Evolutionary conservation across 1,140 invertebrate species (phyloP).

Genomic region (Habropoda laboriosa): DNA sequence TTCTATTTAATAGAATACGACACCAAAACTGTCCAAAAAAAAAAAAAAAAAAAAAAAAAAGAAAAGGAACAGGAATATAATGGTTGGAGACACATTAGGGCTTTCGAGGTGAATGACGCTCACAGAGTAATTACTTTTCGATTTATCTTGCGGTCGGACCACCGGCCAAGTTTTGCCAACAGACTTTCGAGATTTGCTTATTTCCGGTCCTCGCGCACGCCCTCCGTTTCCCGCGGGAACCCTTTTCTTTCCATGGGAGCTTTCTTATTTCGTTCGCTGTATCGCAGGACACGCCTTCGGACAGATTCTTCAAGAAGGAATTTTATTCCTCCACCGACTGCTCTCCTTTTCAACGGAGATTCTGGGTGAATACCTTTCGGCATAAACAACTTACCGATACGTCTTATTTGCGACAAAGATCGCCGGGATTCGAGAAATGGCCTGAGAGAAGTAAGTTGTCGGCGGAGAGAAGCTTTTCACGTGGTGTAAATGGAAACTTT

Average conservation of each 20-base stretch:
- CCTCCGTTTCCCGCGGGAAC: conserved; percentile 42
- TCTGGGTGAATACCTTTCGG: conserved; percentile 32
- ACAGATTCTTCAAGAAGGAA: conserved; percentile 37
- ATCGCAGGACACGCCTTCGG: conserved; percentile 43
- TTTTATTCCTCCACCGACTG: conserved; percentile 39
- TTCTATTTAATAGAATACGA: conserved; percentile 43
- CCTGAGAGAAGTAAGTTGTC: not conserved
- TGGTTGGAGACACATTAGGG: conserved; percentile 52
- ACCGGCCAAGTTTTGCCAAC: conserved; percentile 73
- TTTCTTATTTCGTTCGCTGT: conserved; percentile 35
- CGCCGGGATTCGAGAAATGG: not conserved
- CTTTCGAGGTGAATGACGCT: conserved; percentile 27
- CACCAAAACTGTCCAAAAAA: conserved; percentile 4
- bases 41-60: not conserved
- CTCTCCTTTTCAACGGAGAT: conserved; percentile 1
- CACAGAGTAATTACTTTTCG: conserved; percentile 71
- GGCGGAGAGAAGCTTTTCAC: not conserved
- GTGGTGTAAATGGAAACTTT: not conserved
- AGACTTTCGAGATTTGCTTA: conserved; percentile 71
- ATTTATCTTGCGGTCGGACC: conserved; percentile 75
- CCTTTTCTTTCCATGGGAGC: conserved; percentile 41
- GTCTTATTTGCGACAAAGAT: conserved; percentile 30
- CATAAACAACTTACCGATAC: conserved; percentile 14
- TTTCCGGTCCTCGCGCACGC: conserved; percentile 70
- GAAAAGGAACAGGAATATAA: not conserved